Percentiles rank a stretch among this genome's conserved stretches.
These are phyloP conservation scores for Teleopsis dalmanni DNA, from an alignment of 1,140 invertebrate species.

Conservation along the genomic window DNA sequence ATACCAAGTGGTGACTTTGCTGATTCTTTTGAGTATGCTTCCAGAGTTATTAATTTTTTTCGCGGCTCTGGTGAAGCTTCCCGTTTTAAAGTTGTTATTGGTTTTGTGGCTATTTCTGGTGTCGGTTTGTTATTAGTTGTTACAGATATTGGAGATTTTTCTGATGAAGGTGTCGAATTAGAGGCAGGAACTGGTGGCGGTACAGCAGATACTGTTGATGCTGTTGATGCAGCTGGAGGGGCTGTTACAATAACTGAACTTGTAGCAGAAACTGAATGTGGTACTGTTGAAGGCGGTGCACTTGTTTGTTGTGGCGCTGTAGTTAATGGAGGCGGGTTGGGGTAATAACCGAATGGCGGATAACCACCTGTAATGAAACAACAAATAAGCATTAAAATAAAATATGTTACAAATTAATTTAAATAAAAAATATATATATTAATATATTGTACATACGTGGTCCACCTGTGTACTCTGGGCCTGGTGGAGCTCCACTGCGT, in stretches of 20 bases:
- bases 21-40: slow-evolving; percentile 22
- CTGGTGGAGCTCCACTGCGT: slow-evolving; percentile 6
- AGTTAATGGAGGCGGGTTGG: slow-evolving; percentile 31
- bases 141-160: neutral
- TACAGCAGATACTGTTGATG: slow-evolving; percentile 9
- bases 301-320: slow-evolving; percentile 11
- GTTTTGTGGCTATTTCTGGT: neutral
- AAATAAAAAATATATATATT: neutral
- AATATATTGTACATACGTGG: slow-evolving; percentile 35
- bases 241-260: slow-evolving; percentile 8
- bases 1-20: slow-evolving; percentile 27
- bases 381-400: no score
- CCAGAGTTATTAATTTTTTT: slow-evolving; percentile 36
- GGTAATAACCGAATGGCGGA: slow-evolving; percentile 38
- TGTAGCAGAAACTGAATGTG: slow-evolving; percentile 12
- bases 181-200: slow-evolving; percentile 25
- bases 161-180: neutral
- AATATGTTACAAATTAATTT: no score
- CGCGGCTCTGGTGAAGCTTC: slow-evolving; percentile 24
- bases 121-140: neutral
- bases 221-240: neutral
- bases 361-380: slow-evolving; percentile 22
- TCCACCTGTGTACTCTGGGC: slow-evolving; percentile 28
- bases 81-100: neutral
- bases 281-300: neutral